These are phyloP conservation scores for Exephanes ischioxanthus DNA, from an alignment of 2,888 invertebrate species.

Conservation along the genomic window DNA sequence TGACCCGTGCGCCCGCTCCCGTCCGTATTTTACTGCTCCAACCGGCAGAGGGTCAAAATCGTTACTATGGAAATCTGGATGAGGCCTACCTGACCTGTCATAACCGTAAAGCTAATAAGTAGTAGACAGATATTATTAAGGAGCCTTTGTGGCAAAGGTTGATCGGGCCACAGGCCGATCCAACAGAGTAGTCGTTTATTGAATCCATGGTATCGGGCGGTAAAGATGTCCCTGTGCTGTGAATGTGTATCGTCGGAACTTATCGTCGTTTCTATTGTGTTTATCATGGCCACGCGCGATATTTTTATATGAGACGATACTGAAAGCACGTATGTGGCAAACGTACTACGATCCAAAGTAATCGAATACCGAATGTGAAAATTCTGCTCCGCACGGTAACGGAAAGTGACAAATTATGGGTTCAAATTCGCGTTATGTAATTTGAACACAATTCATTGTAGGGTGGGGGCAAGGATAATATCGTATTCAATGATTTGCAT, in stretches of 20 bases:
- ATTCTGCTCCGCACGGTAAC: neutral
- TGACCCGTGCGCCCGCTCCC: no score
- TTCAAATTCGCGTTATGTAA: neutral
- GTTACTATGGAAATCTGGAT: neutral
- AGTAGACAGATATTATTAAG: neutral
- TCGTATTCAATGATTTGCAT: neutral
- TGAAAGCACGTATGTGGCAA: neutral
- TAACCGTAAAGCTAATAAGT: neutral
- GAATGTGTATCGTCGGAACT: neutral
- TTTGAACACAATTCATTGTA: neutral
- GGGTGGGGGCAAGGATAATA: neutral
- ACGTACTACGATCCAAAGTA: neutral
- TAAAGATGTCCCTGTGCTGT: neutral
- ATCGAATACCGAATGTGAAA: neutral
- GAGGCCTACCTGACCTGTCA: neutral
- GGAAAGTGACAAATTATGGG: neutral
- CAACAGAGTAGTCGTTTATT: neutral
- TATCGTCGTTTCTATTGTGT: neutral
- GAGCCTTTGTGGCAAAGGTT: neutral
- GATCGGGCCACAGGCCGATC: constrained; percentile 1
- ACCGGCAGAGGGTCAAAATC: neutral
- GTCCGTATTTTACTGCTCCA: no score
- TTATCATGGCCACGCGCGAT: neutral
- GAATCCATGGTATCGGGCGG: neutral
- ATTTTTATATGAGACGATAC: neutral